Evolutionary conservation across 2,113 vertebrate genomes (phyloP), one percentile per base, ranked within the genome.

Genomic region (Chlorocebus sabaeus): DNA sequence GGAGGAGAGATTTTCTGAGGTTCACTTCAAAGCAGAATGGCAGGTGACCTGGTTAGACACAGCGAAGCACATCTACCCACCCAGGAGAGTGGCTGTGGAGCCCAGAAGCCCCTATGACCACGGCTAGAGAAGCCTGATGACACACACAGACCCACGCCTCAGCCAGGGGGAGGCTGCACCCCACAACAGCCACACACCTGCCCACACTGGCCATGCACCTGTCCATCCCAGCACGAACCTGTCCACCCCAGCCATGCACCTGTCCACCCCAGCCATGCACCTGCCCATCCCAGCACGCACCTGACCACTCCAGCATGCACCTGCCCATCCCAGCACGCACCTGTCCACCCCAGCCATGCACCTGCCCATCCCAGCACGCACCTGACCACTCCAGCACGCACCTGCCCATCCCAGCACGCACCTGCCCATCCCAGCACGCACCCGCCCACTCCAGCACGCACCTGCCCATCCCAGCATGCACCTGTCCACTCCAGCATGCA

Each of bases 371-470:
- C 57, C 22, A 11, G 57, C 57, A 22, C 6, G 0, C 17, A 18
- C 52, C 17, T 55, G 17, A 1, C 52, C 17, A 25, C 22, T 16
- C 9, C 4, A 0, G 1, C 8, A 10, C 0, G 38, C 5, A 4
- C 1, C 0, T 0, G 4, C 7, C 8, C 30, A 1, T 9, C 18
- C 17, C 17, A 11, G 59, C 9, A 61, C 9, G 0, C 1, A 5
- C 10, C 25, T 61, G 10, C 1, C 25, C 25, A 30, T 5, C 11
- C 59, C 59, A 30, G 57, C 55, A 20, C 0, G 2, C 0, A 8
- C 20, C 8, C 22, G 2, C 2, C 1, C 20, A 22, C 0, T 20
- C 7, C 20, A 57, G 55, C 55, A 57, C 8, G 1, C 22, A 3
- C 57, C 57, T 59, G 1, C 2, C 6, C 3, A 57, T 0, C 7